Conservation (phyloP, 2,888 invertebrate species). For the Hydrotaea diabolus region DNA sequence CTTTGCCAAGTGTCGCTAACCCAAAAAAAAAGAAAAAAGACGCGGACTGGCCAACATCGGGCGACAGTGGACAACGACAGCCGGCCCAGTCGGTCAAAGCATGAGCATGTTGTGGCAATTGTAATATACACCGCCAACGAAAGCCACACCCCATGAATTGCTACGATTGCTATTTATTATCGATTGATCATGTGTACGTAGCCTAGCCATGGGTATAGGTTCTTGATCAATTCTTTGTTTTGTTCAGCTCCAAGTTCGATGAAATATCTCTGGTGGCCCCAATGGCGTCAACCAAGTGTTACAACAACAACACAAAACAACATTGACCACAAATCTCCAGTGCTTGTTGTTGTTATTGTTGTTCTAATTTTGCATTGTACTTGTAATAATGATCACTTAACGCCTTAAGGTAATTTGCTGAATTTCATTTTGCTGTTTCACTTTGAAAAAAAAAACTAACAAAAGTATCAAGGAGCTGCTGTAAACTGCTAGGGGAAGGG, state of each 20-base stretch:
- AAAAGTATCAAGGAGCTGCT: background rate
- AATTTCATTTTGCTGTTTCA: no score
- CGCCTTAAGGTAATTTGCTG: conserved; percentile 42
- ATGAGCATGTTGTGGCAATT: background rate
- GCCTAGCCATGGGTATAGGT: conserved; percentile 20
- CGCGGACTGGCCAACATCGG: background rate
- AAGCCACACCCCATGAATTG: conserved; percentile 64
- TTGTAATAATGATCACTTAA: conserved; percentile 19
- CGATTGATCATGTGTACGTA: conserved; percentile 58
- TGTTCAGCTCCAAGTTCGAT: background rate
- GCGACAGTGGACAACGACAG: conserved; percentile 31
- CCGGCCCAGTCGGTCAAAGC: no score
- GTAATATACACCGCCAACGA: conserved; percentile 54
- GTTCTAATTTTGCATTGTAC: no score
- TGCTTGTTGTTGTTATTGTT: no score
- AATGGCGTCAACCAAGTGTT: conserved; percentile 40
- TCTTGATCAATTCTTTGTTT: conserved; percentile 56
- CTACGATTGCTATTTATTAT: conserved; percentile 29
- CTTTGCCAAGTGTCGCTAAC: conserved; percentile 66
- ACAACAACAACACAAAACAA: background rate
- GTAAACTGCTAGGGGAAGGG: background rate
- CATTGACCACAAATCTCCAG: background rate
- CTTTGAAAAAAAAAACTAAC: no score
- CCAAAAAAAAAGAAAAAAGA: no score
- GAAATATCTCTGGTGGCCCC: conserved; percentile 40